Conservation (phyloP, 1,140 invertebrate genomes). For the Drosophila nigrodunni region DNA sequence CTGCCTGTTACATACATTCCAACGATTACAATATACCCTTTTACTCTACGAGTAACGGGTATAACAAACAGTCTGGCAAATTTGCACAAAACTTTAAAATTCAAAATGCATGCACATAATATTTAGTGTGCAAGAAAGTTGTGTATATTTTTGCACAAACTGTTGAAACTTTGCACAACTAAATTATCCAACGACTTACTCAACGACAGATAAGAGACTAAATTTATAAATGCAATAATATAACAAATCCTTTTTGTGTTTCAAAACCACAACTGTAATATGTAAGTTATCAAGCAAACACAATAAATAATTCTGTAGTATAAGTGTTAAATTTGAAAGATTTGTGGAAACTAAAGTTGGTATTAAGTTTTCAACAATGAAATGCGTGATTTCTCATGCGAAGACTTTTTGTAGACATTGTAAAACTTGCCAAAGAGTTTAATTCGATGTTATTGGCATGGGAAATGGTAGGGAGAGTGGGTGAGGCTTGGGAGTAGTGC, state of each 20-base stretch:
- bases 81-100: too few relatives aligned
- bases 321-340: conserved; percentile 30
- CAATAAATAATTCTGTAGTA: conserved; percentile 25
- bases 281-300: conserved; percentile 15
- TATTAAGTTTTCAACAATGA: conserved; percentile 51
- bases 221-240: conserved; percentile 38
- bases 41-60: too few relatives aligned
- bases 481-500: not conserved
- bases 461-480: not conserved
- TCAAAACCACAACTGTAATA: conserved; percentile 25
- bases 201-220: conserved; percentile 4
- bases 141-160: too few relatives aligned
- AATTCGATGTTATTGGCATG: conserved; percentile 44
- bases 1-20: too few relatives aligned
- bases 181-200: not conserved
- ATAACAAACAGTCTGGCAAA: not conserved
- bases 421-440: conserved; percentile 52
- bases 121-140: too few relatives aligned
- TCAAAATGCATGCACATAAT: too few relatives aligned
- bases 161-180: not conserved
- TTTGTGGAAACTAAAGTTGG: conserved; percentile 33
- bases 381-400: conserved; percentile 61
- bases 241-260: conserved; percentile 3
- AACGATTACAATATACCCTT: too few relatives aligned
- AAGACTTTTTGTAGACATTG: conserved; percentile 32